These are phyloP conservation scores for Taeniopygia guttata DNA, from an alignment of 2,797 vertebrate genomes.

Conservation along the genomic window DNA sequence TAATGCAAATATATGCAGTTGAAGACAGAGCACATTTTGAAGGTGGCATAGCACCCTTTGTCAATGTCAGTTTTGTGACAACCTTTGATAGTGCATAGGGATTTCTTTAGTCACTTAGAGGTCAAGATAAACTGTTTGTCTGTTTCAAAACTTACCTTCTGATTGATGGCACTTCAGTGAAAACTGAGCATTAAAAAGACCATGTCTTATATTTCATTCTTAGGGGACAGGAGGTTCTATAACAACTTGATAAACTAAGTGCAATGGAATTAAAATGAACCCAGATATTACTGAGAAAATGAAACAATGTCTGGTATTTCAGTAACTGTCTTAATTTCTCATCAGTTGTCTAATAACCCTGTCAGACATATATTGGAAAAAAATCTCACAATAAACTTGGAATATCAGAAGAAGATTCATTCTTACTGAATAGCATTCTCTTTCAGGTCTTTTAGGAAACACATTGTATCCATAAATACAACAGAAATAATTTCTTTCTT, in stretches of 20 bases:
- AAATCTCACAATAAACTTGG: background rate
- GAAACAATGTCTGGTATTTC: background rate
- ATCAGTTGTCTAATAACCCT: background rate
- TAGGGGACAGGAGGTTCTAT: background rate
- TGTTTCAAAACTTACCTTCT: slow-evolving; percentile 12
- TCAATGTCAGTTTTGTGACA: slow-evolving; percentile 33
- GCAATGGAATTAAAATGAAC: background rate
- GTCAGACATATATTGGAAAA: background rate
- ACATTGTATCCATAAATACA: background rate
- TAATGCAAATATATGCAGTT: slow-evolving; percentile 2
- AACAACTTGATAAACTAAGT: background rate
- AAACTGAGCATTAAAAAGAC: background rate
- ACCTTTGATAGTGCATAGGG: background rate
- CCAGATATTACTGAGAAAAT: background rate
- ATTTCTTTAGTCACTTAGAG: slow-evolving; percentile 41
- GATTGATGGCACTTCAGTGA: slow-evolving; percentile 27
- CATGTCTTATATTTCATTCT: background rate
- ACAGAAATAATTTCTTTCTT: background rate
- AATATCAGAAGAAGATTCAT: background rate
- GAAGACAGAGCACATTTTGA: background rate
- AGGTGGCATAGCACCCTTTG: background rate
- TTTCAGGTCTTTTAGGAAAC: background rate
- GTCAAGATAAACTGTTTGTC: slow-evolving; percentile 37
- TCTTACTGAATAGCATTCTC: background rate
- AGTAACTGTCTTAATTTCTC: background rate